Base-by-base conservation (phyloP, 1,140 invertebrate species). In the Drosophila miranda region DNA sequence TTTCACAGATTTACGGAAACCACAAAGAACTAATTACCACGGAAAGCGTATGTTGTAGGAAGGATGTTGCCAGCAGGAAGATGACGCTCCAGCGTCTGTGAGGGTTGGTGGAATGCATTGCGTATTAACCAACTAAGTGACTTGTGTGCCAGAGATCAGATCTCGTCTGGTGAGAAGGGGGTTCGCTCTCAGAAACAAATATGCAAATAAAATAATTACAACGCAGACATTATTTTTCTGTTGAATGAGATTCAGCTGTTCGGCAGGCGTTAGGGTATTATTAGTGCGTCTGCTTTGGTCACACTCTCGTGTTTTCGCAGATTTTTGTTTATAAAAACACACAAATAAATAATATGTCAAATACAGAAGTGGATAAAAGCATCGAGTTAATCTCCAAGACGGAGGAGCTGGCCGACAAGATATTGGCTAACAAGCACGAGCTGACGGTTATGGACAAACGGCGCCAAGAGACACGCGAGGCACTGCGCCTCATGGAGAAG, bases 401-500 rank as follows among this genome's bases (percentile, higher is more conserved):
- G 2, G 93, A 93, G 82, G 92, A 92, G 68, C 63, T 93, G 61
- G 93, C 92, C 2, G 92, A 93, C 70, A 92, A 93, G 88, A 93
- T 93, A 53, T 58, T 93, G 48, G 92, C 92, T 43, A 95, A 96
- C 89, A 94, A 93, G 86, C 93, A 94, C 61, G 95, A 96, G 91
- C 93, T 97, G 61, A 90, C 96, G 51, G 93, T 94, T 53, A 91
- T 97, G 58, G 96, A 97, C 84, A 95, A 94, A 81, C 93, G 94
- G 82, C 92, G 96, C 78, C 96, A 97, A 83, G 93, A 95, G 62
- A 96, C 95, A 71, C 92, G 96, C 45, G 95, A 97, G 92, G 96
- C 95, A 3, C 91, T 97, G 71, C 92, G 96, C 82, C 93, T 93
- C 38, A 57, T 95, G 7, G 90, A 91, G 46, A 94, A 94, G 69